Conservation (phyloP, 1,140 invertebrate species). For the Hirudo medicinalis region DNA sequence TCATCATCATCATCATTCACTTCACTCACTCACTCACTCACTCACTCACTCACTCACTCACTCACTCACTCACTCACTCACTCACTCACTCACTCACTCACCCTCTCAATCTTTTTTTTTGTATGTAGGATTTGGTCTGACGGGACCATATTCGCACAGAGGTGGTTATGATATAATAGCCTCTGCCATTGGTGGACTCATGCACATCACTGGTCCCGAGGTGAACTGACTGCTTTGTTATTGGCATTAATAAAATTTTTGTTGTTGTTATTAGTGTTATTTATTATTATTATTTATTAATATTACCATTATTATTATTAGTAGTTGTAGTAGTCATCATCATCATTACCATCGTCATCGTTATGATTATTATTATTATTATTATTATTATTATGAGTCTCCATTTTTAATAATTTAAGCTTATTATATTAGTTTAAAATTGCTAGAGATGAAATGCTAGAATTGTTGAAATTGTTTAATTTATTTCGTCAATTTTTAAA, state of each 20-base stretch:
- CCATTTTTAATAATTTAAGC: too few relatives aligned
- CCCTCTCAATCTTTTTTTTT: not conserved
- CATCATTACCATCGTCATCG: not conserved
- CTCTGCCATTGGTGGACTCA: slow-evolving; percentile 72
- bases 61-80: slow-evolving; percentile 3
- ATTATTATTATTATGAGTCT: too few relatives aligned
- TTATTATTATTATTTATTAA: not conserved
- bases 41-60: not conserved
- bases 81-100: not conserved
- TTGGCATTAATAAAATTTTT: not conserved
- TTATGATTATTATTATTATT: too few relatives aligned
- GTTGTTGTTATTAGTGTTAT: not conserved
- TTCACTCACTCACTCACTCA: slow-evolving; percentile 3
- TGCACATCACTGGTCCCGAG: slow-evolving; percentile 73
- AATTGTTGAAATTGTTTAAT: too few relatives aligned
- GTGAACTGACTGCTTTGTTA: slow-evolving; percentile 24
- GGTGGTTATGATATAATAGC: slow-evolving; percentile 93
- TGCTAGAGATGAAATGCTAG: too few relatives aligned
- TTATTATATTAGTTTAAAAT: too few relatives aligned
- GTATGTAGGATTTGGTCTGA: slow-evolving; percentile 54
- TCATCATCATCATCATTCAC: too few relatives aligned
- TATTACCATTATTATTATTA: not conserved
- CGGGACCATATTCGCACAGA: slow-evolving; percentile 67
- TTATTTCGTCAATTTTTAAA: too few relatives aligned
- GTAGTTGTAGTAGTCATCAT: not conserved